Percentiles rank a stretch among this genome's conserved stretches.
Conservation (phyloP, 2,113 vertebrate species). For the Muntiacus reevesi region DNA sequence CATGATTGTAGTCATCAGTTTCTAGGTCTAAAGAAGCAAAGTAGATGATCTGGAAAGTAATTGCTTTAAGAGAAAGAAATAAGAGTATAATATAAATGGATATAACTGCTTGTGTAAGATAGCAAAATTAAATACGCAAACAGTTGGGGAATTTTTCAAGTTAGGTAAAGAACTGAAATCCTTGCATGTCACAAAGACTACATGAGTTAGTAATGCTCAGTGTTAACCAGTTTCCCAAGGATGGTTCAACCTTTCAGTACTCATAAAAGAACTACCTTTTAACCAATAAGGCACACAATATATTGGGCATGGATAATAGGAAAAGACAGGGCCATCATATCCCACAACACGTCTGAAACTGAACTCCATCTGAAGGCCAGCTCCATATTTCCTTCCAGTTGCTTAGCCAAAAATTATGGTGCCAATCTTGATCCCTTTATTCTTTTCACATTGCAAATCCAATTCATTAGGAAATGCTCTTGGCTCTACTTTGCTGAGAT, state of each 20-base stretch:
- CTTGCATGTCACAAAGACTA: background rate
- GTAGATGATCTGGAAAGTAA: slow-evolving; percentile 53
- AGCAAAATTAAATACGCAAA: slow-evolving; percentile 9
- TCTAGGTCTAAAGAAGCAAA: slow-evolving; percentile 41
- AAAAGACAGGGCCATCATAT: background rate
- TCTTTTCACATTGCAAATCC: background rate
- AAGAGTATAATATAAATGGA: slow-evolving; percentile 42
- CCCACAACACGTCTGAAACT: background rate
- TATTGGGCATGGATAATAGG: background rate
- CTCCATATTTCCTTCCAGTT: background rate
- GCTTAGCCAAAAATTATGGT: background rate
- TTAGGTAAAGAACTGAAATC: slow-evolving; percentile 8
- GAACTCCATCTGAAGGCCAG: background rate
- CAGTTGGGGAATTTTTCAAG: background rate
- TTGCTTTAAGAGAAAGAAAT: slow-evolving; percentile 29
- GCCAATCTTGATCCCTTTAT: slow-evolving; percentile 16
- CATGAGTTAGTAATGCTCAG: background rate
- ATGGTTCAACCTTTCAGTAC: background rate
- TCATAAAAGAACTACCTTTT: background rate
- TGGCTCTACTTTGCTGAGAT: background rate
- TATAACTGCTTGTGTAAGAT: slow-evolving; percentile 48
- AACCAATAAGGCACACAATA: background rate
- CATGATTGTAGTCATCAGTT: slow-evolving; percentile 45
- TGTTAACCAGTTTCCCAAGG: slow-evolving; percentile 9
- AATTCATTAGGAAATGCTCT: slow-evolving; percentile 23